These are phyloP conservation scores for Dasyornis broadbenti DNA, from an alignment of 2,113 vertebrate genomes.

Conservation along the genomic window DNA sequence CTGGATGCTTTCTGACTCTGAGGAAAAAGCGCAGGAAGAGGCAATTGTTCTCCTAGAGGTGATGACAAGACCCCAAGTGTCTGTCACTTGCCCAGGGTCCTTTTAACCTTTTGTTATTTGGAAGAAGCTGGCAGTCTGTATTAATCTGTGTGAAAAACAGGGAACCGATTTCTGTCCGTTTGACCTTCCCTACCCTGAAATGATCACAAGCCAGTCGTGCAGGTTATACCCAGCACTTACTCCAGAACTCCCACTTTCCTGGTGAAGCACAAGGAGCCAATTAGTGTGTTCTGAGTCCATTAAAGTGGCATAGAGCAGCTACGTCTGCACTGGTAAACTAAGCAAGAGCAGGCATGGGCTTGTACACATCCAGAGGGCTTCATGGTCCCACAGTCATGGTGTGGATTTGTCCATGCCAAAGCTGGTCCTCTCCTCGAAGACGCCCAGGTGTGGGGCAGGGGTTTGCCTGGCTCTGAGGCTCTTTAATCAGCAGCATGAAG, in stretches of 20 bases:
- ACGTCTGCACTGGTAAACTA: not conserved
- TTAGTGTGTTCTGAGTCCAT: not conserved
- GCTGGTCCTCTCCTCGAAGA: rapidly evolving
- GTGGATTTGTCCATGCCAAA: rapidly evolving
- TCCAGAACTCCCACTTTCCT: not conserved
- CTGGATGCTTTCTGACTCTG: not conserved
- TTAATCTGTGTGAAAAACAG: not conserved
- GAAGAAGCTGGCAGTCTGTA: not conserved
- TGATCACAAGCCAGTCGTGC: not conserved
- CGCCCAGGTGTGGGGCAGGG: not conserved
- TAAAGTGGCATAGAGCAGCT: not conserved
- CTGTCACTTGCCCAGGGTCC: not conserved
- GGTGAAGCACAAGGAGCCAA: not conserved
- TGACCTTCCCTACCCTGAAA: not conserved
- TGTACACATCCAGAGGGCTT: not conserved
- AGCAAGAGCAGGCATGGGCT: not conserved
- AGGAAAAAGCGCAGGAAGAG: not conserved
- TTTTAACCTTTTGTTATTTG: slow-evolving; percentile 10
- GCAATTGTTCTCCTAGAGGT: not conserved
- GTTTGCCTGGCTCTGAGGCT: not conserved
- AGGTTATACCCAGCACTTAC: not conserved
- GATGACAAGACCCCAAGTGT: not conserved
- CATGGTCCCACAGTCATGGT: not conserved
- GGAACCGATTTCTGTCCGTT: not conserved
- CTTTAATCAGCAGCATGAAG: not conserved